Evolutionary conservation across 2,888 invertebrate genomes (phyloP), one percentile per base, ranked within the genome.

Genomic region (Deladenus siricidicola): DNA sequence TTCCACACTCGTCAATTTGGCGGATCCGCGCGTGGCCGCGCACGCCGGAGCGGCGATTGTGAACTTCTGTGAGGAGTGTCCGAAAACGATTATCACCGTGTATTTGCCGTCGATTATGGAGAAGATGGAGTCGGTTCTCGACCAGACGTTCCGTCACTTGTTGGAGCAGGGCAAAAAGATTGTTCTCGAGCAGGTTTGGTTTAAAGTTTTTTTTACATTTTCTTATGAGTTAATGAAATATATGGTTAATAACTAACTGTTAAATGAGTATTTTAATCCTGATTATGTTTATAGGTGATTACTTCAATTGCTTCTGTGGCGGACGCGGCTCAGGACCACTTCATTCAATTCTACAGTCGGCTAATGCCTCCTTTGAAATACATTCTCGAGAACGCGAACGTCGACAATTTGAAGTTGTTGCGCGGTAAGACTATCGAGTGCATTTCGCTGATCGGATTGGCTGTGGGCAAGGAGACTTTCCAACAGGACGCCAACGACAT

Each of bases 21-120:
- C 85, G 6, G 89, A 90, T 81, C 94, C 96, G 0, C 85, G 98
- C 70, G 96, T 98, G 64, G 89, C 90, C 83, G 88, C 89, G 63
- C 87, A 87, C 80, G 86, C 87, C 49, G 86, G 93, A 49, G 96
- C 98, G 55, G 98, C 98, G 51, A 84, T 98, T 67, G 96, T 99
- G 1, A 99, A 98, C 83, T 99, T 99, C 83, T 91, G 92, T 78
- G 98, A 98, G 83, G 96, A 96, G 81, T 96, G 96, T 80, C 93
- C 96, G 0, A 94, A 96, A 81, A 64, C 86, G 72, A 90, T 96
- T 71, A 83, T 98, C 65, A 87, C 87, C 10, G 87, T 86, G 67
- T 96, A 98, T 80, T 84, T 98, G 65, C 89, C 92, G 74, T 86
- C 86, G 24, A 87, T 98, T 69, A 91, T 96, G 87, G 84, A 83